These are phyloP conservation scores for Spialia ferax DNA, from an alignment of 2,888 invertebrate species.

Conservation along the genomic window DNA sequence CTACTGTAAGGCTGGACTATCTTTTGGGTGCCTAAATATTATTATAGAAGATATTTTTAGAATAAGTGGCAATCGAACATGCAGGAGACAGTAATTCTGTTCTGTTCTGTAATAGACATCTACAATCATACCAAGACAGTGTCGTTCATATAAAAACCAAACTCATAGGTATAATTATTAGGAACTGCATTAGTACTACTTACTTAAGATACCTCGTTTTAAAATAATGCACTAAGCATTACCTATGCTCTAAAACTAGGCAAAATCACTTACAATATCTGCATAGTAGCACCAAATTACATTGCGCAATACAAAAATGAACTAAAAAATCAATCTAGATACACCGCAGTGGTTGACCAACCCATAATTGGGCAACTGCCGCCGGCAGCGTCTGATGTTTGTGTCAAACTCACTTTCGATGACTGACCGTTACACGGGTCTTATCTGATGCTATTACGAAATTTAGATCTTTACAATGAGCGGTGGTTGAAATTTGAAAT, in stretches of 20 bases:
- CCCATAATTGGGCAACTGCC: conserved; percentile 45
- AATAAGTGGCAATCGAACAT: neutral
- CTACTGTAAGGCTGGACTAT: conserved; percentile 5
- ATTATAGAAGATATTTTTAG: neutral
- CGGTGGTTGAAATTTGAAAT: neutral
- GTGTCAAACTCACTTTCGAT: conserved; percentile 67
- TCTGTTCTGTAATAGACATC: too few relatives aligned
- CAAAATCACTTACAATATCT: neutral
- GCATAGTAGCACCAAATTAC: neutral
- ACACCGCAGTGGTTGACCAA: conserved; percentile 23
- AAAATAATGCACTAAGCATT: too few relatives aligned
- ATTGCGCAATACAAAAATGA: neutral
- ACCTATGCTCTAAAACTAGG: neutral
- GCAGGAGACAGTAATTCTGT: too few relatives aligned
- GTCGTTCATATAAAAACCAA: neutral
- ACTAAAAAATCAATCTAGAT: neutral
- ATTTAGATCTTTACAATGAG: conserved; percentile 63
- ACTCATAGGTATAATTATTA: too few relatives aligned
- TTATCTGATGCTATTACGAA: conserved; percentile 81
- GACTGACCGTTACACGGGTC: conserved; percentile 57
- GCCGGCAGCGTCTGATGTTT: conserved; percentile 54
- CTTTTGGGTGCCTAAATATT: neutral
- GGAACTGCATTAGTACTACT: too few relatives aligned
- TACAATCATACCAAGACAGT: too few relatives aligned
- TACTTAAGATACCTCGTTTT: neutral